These are phyloP conservation scores for Pantherophis vulpinus DNA, from an alignment of 2,797 vertebrate species.

Conservation along the genomic window DNA sequence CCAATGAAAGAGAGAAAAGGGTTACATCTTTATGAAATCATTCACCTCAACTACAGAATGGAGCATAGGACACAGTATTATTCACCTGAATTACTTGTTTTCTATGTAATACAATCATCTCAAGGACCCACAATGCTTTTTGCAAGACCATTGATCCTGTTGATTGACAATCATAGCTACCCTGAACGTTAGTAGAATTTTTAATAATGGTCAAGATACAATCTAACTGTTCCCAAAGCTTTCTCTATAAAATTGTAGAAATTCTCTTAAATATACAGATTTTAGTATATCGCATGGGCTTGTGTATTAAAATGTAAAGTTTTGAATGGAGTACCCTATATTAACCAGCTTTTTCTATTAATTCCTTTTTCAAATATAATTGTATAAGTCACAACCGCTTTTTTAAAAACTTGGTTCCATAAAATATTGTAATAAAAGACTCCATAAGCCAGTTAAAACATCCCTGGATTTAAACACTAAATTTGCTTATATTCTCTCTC, in stretches of 20 bases:
- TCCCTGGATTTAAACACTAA: conserved; percentile 12
- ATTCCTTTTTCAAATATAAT: background rate
- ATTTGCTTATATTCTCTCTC: background rate
- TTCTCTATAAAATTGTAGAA: background rate
- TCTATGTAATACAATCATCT: background rate
- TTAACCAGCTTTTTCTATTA: background rate
- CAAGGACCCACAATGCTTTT: background rate
- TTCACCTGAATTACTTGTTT: background rate
- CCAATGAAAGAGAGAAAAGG: background rate
- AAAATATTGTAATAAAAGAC: conserved; percentile 39
- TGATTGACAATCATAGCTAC: background rate
- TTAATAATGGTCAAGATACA: background rate
- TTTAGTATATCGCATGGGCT: background rate
- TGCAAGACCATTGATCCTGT: background rate
- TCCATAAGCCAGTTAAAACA: conserved; percentile 47
- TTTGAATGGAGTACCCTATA: background rate
- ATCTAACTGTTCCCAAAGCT: background rate
- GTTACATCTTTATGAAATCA: background rate
- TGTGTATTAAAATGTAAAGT: background rate
- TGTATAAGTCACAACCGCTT: background rate
- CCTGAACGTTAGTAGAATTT: background rate
- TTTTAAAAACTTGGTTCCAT: conserved; percentile 19
- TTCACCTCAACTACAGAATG: background rate
- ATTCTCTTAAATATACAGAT: background rate
- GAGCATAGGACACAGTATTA: background rate